phyloP scores from a whole-genome alignment of 2,113 vertebrate genomes.

The Geococcyx californianus region DNA sequence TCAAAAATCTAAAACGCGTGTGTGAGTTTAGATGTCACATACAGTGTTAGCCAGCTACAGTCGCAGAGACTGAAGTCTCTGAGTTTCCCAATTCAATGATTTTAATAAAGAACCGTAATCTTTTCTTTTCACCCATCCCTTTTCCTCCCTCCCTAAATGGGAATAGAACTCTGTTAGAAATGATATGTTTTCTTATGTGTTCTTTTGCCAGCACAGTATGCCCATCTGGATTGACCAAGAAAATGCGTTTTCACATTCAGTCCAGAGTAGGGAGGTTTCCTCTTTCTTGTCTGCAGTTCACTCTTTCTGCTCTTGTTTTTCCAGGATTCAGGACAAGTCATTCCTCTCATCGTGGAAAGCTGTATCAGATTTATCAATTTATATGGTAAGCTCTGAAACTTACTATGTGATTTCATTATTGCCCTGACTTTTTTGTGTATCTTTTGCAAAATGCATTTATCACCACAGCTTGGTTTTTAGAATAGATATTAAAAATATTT shows the following conservation, averaged over 20 bases:
- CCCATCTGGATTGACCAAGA: slow-evolving; percentile 41
- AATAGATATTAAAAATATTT: not conserved
- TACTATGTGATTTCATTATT: not conserved
- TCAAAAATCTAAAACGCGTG: slow-evolving; percentile 18
- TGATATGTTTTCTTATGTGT: not conserved
- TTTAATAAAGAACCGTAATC: not conserved
- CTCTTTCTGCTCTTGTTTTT: slow-evolving; percentile 36
- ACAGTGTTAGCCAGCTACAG: not conserved
- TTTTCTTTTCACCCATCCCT: not conserved
- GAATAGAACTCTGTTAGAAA: not conserved
- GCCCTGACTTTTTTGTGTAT: not conserved
- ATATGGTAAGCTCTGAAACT: slow-evolving; percentile 84
- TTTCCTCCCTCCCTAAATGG: not conserved
- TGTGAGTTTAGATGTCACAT: slow-evolving; percentile 23
- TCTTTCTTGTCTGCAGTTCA: not conserved
- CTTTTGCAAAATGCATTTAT: not conserved
- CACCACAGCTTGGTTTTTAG: not conserved
- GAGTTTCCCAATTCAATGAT: rapidly evolving
- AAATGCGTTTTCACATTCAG: not conserved
- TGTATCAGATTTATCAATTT: slow-evolving; percentile 98
- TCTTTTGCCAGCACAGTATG: slow-evolving; percentile 39
- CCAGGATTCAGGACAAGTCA: slow-evolving; percentile 94
- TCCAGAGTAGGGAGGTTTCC: not conserved
- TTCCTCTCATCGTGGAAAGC: slow-evolving; percentile 96
- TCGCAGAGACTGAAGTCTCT: not conserved